Evolutionary conservation across 1,140 invertebrate genomes (phyloP), one percentile per base, ranked within the genome.

Genomic region (Whitmania pigra): DNA sequence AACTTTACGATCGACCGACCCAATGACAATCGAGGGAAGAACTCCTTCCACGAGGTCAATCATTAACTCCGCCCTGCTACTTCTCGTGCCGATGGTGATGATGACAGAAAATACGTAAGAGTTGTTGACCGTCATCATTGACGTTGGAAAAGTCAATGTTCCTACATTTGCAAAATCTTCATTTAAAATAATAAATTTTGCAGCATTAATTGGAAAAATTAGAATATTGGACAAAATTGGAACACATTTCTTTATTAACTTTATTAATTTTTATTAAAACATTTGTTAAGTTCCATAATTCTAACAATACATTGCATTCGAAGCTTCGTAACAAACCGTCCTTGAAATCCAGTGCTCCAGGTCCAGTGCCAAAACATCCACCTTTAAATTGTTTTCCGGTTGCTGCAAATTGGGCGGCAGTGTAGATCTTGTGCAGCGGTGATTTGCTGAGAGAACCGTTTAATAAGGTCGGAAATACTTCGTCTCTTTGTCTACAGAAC

Each of bases 361-460:
- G 74, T 15, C 77, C 77, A 15, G 71, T 49, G 29, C 73, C 70
- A 66, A 78, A 78, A 57, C 78, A 78, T 1, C 78, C 78, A 31
- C 76, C 78, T n/a, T 57, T 72, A 66, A 76, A 73, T 2, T 67
- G 17, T 36, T 67, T 22, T 9, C 27, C 53, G 29, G 49, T 53
- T 22, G 53, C 27, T n/a, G 49, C 67, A 18, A 69, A 49, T 31
- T 69, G 72, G 31, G 63, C 53, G 7, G 27, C 53, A 27, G 67
- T 55, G 72, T 53, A 57, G 17, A 67, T 22, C 40, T 27, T 15
- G 18, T 60, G 36, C 20, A 18, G 15, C 2, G 20, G 27, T 18
- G 27, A 27, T 6, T 49, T 22, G 9, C 29, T 60, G 27, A 74
- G 17, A 15, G 17, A 53, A 18, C 55, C 72, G 11, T 57, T 43